These are phyloP conservation scores for Drosophila diplacantha DNA, from an alignment of 2,888 invertebrate genomes.

Conservation along the genomic window DNA sequence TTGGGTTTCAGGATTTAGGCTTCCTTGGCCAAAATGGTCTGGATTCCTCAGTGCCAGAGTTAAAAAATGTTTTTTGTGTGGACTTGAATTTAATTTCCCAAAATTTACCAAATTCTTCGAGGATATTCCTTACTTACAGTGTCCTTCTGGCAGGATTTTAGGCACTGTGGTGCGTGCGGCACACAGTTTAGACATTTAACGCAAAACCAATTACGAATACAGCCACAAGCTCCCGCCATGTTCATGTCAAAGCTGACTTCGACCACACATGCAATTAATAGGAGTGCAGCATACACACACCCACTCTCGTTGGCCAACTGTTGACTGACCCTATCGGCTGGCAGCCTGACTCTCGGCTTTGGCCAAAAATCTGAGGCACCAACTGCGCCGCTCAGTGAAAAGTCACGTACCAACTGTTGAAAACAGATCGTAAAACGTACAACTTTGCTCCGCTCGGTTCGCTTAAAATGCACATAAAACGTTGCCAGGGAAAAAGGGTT, in stretches of 20 bases:
- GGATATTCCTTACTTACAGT: not conserved
- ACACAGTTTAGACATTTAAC: conserved; percentile 37
- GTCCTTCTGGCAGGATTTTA: not conserved
- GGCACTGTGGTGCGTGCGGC: conserved; percentile 10
- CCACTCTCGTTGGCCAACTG: conserved; percentile 54
- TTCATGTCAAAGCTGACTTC: conserved; percentile 43
- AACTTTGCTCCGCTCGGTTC: conserved; percentile 46
- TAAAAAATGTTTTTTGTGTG: not conserved
- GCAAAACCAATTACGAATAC: conserved; percentile 57
- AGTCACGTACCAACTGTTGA: conserved; percentile 68
- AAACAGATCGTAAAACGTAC: conserved; percentile 64
- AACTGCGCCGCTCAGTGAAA: conserved; percentile 58
- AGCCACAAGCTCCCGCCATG: conserved; percentile 33
- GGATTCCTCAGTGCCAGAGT: not conserved
- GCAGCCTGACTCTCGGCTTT: conserved; percentile 29
- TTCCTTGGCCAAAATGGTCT: not conserved
- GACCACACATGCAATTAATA: conserved; percentile 58
- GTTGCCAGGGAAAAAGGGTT: conserved; percentile 45
- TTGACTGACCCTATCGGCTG: conserved; percentile 56
- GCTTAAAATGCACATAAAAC: conserved; percentile 43
- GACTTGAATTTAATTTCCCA: not conserved
- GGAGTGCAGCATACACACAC: conserved; percentile 26
- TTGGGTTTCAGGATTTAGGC: not conserved
- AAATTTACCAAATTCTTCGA: too few relatives aligned
- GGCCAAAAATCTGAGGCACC: conserved; percentile 45